Percentiles rank a stretch among this genome's conserved stretches.
These are phyloP conservation scores for Nudaria mundana DNA, from an alignment of 2,888 invertebrate species.

Conservation along the genomic window DNA sequence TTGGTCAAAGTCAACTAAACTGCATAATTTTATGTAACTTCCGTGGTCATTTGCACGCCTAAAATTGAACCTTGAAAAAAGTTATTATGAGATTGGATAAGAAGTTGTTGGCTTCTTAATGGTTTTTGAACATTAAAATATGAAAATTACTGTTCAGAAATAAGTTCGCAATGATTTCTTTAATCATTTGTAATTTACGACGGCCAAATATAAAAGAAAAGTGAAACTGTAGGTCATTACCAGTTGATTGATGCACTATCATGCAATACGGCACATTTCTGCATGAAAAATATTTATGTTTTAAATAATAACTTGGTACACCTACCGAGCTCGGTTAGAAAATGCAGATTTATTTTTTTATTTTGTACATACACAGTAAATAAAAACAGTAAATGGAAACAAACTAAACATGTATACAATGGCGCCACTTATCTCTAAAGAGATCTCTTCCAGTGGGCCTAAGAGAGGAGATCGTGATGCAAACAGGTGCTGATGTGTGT, in stretches of 20 bases:
- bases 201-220: conserved; percentile 49
- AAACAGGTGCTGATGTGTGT: no score
- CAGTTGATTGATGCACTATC: conserved; percentile 48
- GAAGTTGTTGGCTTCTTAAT: no score
- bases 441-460: no score
- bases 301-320: conserved; percentile 11
- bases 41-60: conserved; percentile 48
- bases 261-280: conserved; percentile 41
- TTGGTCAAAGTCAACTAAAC: conserved; percentile 44
- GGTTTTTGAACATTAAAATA: conserved; percentile 22
- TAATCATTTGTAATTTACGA: conserved; percentile 40
- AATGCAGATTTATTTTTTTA: no score
- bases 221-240: conserved; percentile 53
- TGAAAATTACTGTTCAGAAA: conserved; percentile 46
- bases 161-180: conserved; percentile 41
- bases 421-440: no score
- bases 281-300: conserved; percentile 40
- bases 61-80: conserved; percentile 45
- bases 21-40: conserved; percentile 47
- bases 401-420: no score
- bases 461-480: no score
- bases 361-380: no score
- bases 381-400: no score
- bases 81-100: conserved; percentile 32
- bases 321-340: no score